Conservation (phyloP, 2,113 vertebrate species). For the Rutilus rutilus region DNA sequence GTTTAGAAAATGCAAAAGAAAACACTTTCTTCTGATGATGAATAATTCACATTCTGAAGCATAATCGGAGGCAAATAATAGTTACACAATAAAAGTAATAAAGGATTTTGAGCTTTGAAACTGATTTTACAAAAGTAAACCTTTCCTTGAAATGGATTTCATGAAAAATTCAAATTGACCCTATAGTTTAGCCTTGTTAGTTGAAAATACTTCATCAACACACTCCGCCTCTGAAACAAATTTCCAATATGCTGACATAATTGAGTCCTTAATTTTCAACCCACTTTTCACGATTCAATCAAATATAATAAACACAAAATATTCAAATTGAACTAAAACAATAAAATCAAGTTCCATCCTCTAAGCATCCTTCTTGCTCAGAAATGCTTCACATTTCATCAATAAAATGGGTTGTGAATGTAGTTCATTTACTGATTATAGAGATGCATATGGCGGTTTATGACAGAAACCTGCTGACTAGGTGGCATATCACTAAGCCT, state of each 20-base stretch:
- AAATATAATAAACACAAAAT: neutral
- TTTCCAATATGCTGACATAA: neutral
- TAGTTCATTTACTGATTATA: neutral
- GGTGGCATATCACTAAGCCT: neutral
- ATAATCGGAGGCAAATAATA: neutral
- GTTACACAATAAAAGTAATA: neutral
- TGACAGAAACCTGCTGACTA: conserved; percentile 13
- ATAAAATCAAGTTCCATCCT: neutral
- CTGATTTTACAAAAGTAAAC: neutral
- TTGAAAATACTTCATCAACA: no score
- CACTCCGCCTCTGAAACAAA: neutral
- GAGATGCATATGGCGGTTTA: neutral
- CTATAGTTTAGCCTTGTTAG: no score
- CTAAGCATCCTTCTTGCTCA: neutral
- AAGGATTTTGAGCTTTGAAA: neutral
- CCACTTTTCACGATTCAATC: neutral
- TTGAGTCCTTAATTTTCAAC: neutral
- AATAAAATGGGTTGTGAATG: neutral
- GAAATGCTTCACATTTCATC: neutral
- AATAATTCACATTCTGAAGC: no score
- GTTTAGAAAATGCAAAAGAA: neutral
- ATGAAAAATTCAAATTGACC: neutral
- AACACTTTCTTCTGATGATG: neutral
- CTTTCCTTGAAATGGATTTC: neutral
- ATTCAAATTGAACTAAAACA: neutral